These are phyloP conservation scores for Manis javanica DNA, from an alignment of 2,797 vertebrate species.

Conservation along the genomic window DNA sequence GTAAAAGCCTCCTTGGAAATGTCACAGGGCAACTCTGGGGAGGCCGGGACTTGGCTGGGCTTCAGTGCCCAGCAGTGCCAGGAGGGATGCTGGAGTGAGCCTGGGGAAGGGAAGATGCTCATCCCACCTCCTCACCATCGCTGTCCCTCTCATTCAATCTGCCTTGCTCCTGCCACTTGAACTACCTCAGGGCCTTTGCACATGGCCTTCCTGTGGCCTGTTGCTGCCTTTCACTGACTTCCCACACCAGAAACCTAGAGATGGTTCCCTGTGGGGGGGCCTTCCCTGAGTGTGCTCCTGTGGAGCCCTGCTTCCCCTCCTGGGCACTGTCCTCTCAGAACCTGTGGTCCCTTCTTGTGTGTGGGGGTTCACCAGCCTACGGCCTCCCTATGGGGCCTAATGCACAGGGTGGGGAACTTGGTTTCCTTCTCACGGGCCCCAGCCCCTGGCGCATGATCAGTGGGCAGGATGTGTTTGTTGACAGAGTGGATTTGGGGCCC, in stretches of 20 bases:
- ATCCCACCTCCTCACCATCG: background rate
- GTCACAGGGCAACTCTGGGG: constrained; percentile 84
- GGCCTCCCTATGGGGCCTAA: background rate
- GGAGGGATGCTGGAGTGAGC: background rate
- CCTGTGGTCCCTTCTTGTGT: background rate
- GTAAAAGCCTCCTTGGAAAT: constrained; percentile 84
- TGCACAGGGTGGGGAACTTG: background rate
- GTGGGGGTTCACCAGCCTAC: background rate
- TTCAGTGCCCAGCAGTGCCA: background rate
- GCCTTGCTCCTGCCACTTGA: background rate
- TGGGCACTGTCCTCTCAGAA: background rate
- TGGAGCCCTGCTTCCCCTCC: background rate
- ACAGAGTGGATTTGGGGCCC: background rate
- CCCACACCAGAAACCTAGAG: background rate
- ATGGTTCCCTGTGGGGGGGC: background rate
- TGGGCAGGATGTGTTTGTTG: background rate
- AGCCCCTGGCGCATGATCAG: background rate
- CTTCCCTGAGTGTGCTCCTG: accelerated
- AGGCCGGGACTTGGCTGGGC: constrained; percentile 5
- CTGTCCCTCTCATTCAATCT: background rate
- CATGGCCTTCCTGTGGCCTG: background rate
- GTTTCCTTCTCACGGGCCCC: background rate
- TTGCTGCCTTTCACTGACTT: background rate
- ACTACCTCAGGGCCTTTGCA: background rate
- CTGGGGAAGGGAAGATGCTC: background rate